These are phyloP conservation scores for Sebastes baramenuke DNA, from an alignment of 2,797 vertebrate genomes.

Conservation along the genomic window DNA sequence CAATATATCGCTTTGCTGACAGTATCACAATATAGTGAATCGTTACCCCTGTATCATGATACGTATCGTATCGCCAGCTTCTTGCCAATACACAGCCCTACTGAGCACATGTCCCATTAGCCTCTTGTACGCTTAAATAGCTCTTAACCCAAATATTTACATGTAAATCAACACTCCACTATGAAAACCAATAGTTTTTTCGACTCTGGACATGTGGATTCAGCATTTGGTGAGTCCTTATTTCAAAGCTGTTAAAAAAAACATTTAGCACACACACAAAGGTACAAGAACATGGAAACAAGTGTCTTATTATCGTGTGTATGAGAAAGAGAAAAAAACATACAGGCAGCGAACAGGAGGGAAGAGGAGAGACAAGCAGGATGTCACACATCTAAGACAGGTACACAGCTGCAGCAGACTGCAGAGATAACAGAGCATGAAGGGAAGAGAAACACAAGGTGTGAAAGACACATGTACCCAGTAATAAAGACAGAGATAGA, in stretches of 20 bases:
- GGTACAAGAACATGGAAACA: constrained; percentile 18
- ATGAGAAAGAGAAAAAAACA: constrained; percentile 66
- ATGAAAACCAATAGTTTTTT: background rate
- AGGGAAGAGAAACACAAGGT: constrained; percentile 65
- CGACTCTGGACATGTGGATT: constrained; percentile 36
- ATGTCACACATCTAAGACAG: constrained; percentile 84
- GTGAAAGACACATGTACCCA: constrained; percentile 67
- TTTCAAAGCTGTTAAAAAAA: constrained; percentile 18
- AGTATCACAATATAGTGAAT: too few species aligned
- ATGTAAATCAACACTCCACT: background rate
- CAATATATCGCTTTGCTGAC: too few species aligned
- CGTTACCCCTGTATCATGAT: too few species aligned
- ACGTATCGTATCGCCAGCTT: too few species aligned
- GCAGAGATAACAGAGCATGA: constrained; percentile 70
- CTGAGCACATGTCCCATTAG: background rate
- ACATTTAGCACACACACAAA: constrained; percentile 13
- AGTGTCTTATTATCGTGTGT: constrained; percentile 20
- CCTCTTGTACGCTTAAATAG: background rate
- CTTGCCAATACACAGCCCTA: background rate
- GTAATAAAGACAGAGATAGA: constrained; percentile 51
- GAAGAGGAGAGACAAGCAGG: constrained; percentile 80
- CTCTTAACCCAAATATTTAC: background rate
- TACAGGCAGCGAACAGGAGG: constrained; percentile 82
- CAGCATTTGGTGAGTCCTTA: constrained; percentile 10
- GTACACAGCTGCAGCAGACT: constrained; percentile 82